Evolutionary conservation across 2,888 invertebrate species (phyloP), one percentile per base, ranked within the genome.

Genomic region (Acanthosepion esculentum): DNA sequence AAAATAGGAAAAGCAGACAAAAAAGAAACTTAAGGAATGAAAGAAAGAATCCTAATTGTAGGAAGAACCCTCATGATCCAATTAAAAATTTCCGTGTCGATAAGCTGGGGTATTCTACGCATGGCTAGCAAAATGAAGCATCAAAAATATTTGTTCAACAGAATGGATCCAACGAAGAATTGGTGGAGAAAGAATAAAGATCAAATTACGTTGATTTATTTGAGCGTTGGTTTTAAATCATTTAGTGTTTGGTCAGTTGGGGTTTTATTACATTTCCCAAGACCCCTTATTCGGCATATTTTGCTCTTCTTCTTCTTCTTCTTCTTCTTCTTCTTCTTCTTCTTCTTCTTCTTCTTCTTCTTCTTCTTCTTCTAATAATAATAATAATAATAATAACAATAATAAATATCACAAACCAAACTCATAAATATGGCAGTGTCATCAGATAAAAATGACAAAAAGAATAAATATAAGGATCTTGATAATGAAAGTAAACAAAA

Each of bases 51-150:
- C 20, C 4, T 5, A 18, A 18, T 4, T 55, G 55, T 5, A 20
- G 33, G 78, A 10, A 10, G n/a, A 78, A 78, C 7, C 0, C 78
- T 78, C n/a, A 4, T n/a, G 78, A 78, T 78, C 78, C 78, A 78
- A 78, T 78, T 78, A 78, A 78, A 78, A 78, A n/a, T 78, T 78
- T 78, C 78, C 78, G 78, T 78, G n/a, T 78, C n/a, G 78, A 78
- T 78, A 78, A 78, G n/a, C 78, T 3, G n/a, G 78, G n/a, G 78
- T n/a, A n/a, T n/a, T 78, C 33, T 78, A 78, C 78, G 78, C n/a
- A n/a, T 78, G 78, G 78, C n/a, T 78, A n/a, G 12, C 78, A n/a
- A 78, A 78, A n/a, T 29, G 78, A 78, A 78, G n/a, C 78, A 78
- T 78, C 78, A 78, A 33, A 78, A 78, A 78, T 78, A n/a, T 78